Conservation (phyloP, 1,140 invertebrate genomes). For the Drosophila micromelanica region DNA sequence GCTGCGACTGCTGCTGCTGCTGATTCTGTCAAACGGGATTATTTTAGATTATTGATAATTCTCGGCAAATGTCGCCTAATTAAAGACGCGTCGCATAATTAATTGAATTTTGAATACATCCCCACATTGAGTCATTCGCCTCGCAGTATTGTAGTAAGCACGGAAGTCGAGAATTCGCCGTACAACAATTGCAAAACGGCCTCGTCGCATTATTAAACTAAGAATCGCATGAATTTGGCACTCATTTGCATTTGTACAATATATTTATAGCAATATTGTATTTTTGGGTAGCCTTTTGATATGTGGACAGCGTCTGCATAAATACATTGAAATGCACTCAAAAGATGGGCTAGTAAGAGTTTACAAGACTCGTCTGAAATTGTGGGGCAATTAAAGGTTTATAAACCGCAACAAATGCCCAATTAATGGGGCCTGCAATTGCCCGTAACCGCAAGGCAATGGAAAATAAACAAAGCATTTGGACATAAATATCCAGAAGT, state of each 20-base stretch:
- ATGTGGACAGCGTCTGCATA: conserved; percentile 20
- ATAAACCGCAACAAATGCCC: conserved; percentile 59
- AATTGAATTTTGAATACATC: conserved; percentile 76
- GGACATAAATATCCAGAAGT: conserved; percentile 56
- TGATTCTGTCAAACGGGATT: conserved; percentile 62
- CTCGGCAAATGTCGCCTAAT: conserved; percentile 70
- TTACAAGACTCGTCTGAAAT: neutral
- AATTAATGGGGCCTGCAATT: conserved; percentile 67
- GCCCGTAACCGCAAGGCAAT: conserved; percentile 43
- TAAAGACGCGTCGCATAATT: conserved; percentile 68
- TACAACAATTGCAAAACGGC: conserved; percentile 32
- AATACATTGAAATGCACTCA: conserved; percentile 62
- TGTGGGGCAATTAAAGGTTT: conserved; percentile 50
- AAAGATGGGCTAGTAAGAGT: conserved; percentile 32
- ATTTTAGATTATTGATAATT: conserved; percentile 77
- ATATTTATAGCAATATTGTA: conserved; percentile 40
- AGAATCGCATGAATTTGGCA: conserved; percentile 42
- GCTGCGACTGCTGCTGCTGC: conserved; percentile 7
- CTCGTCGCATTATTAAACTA: conserved; percentile 9
- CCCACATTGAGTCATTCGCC: conserved; percentile 37
- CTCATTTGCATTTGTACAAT: conserved; percentile 4
- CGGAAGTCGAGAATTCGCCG: conserved; percentile 41
- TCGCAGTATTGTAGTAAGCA: conserved; percentile 34
- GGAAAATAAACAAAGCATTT: conserved; percentile 33
- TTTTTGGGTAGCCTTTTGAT: conserved; percentile 46